Base-by-base conservation (phyloP, 2,113 vertebrate species). In the Larimichthys polyactis region DNA sequence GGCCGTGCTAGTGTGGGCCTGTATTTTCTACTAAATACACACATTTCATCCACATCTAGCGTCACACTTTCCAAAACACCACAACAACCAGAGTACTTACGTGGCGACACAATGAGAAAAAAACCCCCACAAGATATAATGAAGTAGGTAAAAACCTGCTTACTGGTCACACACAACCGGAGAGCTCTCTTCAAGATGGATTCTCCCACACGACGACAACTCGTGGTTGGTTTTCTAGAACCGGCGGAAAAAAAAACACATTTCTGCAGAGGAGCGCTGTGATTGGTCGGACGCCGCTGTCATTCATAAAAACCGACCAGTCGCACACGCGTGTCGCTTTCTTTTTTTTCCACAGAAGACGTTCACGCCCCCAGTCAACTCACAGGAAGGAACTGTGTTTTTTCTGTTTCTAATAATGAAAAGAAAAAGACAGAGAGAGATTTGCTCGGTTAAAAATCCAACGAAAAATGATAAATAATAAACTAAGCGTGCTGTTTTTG, bases 201-300 rank as follows among this genome's bases (percentile, higher is more conserved):
- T 92, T 94, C 95, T 95, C 94, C 93, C 94, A 93, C 91, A 90
- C 87, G 90, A 93, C 91, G 87, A 90, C 91, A 88, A 92, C 95
- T 94, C 93, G 93, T 94, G 94, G 95, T 93, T 92, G 90, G 88
- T 92, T 94, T 95, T 95, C 94, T 94, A 94, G 90, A 91, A 93
- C 92, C 94, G 92, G 93, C 73, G 79, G 85, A 44, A 71, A 80
- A 88, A 88, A 88, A 87, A 83, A 40, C 11, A 82, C 75, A 40
- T 62, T 90, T 89, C 75, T 91, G 75, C 52, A 27, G 75, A 79
- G 66, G 40, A 52, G 55, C 17, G 4, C 0, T 55, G 17, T 81
- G 72, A 94, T 95, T 95, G 85, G 94, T 15, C 32, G 8, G 2
- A 0, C 0, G 0, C 0, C 0, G 16, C 63, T 91, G 94, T 14